phyloP scores from a whole-genome alignment of 2,113 vertebrate species.

The Hyperopisus bebe region DNA sequence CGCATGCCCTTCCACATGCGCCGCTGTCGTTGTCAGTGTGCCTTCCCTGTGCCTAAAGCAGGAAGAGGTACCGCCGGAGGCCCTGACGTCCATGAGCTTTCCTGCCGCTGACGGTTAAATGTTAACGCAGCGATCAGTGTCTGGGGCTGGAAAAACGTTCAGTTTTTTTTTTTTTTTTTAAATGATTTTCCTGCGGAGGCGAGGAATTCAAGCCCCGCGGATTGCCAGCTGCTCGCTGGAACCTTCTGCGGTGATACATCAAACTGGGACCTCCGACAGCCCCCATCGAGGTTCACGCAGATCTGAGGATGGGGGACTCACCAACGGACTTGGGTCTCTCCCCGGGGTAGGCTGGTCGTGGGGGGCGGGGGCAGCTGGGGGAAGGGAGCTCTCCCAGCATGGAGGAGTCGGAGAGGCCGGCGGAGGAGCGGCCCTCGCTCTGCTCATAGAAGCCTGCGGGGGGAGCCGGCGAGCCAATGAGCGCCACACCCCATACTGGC shows the following conservation, averaged over 20 bases:
- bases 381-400: constrained; percentile 50
- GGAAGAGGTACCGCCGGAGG: background rate
- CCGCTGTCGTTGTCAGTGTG: background rate
- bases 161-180: background rate
- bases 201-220: background rate
- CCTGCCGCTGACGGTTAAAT: background rate
- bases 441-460: constrained; percentile 68
- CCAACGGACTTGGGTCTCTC: constrained; percentile 78
- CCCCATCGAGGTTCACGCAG: background rate
- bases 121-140: background rate
- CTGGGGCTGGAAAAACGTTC: background rate
- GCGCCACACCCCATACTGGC: background rate
- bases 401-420: constrained; percentile 56
- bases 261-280: background rate
- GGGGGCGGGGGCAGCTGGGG: constrained; percentile 49
- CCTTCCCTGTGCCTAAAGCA: background rate
- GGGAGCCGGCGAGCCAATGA: background rate
- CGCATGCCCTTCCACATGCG: background rate
- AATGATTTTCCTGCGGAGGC: background rate
- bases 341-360: constrained; percentile 50
- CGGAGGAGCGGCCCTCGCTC: constrained; percentile 65
- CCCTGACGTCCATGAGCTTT: background rate
- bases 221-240: background rate
- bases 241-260: background rate
- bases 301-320: constrained; percentile 46